Base-by-base conservation (phyloP, 2,113 vertebrate species). In the Onychostruthus taczanowskii region DNA sequence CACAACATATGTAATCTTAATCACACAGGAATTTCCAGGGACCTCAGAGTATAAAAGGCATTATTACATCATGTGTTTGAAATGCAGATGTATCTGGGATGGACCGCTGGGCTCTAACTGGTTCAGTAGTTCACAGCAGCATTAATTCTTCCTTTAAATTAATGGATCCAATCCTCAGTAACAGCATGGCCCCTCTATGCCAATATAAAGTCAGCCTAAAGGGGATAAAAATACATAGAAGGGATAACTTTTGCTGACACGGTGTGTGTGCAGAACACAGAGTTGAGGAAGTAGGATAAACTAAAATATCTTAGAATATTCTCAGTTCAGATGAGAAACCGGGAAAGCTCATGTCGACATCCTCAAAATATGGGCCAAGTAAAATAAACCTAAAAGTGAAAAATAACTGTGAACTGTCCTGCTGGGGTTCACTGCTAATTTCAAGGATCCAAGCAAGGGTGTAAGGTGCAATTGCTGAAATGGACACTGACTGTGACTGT, bases 61-160 rank as follows among this genome's bases (percentile, higher is more conserved):
- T 63, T 80, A 85, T 95, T 95, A 91, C 90, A 95, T 94, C 87
- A 94, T 88, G 33, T 37, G 39, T 74, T 89, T 88, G 79, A 95
- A 97, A 96, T 63, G 87, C 61, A 93, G 82, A 68, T 72, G 7
- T 82, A 64, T 84, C 74, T 95, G 78, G 82, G 85, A 70, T 80
- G 82, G 85, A 88, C 82, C 0, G 0, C 85, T 84, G 74, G 43
- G 62, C 58, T 91, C 64, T 91, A 72, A 56, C 68, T 91, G 87
- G 73, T 80, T 95, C 84, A 87, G 87, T 87, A 95, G 87, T 84
- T 94, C 87, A 90, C 28, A 47, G 72, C 75, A 77, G 30, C 43
- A 80, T 74, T 88, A 94, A 85, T 90, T 94, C 76, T 94, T 90
- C 52, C 62, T 85, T 37, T 37, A 80, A 66, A 93, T 63, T 75